These are phyloP conservation scores for Cuculus canorus DNA, from an alignment of 2,797 vertebrate genomes.

Conservation along the genomic window DNA sequence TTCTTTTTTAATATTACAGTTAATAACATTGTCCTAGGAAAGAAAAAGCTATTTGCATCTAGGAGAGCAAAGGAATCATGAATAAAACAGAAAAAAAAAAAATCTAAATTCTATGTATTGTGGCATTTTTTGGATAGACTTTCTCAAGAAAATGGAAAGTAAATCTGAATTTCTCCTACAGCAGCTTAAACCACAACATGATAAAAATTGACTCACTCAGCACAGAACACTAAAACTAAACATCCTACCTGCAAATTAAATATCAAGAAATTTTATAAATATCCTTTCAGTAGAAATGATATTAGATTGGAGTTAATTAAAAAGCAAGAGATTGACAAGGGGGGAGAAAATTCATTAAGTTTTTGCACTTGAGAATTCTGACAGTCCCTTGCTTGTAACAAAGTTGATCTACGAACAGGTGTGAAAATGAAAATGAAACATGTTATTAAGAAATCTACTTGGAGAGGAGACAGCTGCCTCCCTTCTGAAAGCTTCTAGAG, in stretches of 20 bases:
- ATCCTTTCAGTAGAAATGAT: neutral
- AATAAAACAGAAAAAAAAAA: neutral
- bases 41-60: neutral
- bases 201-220: neutral
- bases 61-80: neutral
- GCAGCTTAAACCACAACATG: fast-evolving
- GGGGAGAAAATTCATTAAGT: neutral
- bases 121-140: neutral
- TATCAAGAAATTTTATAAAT: neutral
- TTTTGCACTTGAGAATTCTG: constrained; percentile 3
- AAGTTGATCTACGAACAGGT: neutral
- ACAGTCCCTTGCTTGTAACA: neutral
- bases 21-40: neutral
- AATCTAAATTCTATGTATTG: neutral
- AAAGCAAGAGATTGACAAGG: neutral
- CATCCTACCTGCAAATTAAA: neutral
- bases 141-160: neutral
- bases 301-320: neutral
- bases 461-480: neutral
- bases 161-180: neutral
- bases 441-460: neutral
- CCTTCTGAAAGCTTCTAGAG: neutral
- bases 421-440: neutral
- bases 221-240: neutral
- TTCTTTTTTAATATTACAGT: neutral